Evolutionary conservation across 2,797 vertebrate genomes (phyloP).

Genomic region (Enteromius argenteus): DNA sequence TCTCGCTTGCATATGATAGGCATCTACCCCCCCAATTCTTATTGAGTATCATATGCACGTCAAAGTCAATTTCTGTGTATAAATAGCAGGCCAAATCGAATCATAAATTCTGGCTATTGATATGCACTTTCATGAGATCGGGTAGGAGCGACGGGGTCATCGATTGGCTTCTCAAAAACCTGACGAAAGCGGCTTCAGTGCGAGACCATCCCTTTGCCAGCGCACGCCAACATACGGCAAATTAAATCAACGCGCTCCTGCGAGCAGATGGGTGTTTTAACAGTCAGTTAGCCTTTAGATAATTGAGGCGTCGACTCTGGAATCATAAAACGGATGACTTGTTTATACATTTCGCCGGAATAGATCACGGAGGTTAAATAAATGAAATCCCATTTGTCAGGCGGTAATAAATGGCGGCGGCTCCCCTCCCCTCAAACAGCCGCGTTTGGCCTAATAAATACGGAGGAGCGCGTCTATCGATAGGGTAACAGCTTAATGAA

Average conservation of each 20-base stretch:
- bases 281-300: slow-evolving; percentile 99
- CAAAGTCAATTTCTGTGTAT: no score
- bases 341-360: slow-evolving; percentile 99
- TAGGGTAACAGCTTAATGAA: slow-evolving; percentile 99
- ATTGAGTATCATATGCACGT: no score
- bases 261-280: slow-evolving; percentile 99
- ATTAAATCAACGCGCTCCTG: slow-evolving; percentile 99
- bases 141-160: slow-evolving; percentile 61
- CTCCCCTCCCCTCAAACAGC: slow-evolving; percentile 82
- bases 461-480: slow-evolving; percentile 92
- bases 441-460: slow-evolving; percentile 99
- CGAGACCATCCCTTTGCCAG: slow-evolving; percentile 65
- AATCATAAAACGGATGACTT: slow-evolving; percentile 99
- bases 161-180: slow-evolving; percentile 79
- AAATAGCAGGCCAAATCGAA: no score
- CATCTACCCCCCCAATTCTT: no score
- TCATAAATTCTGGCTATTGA: no score
- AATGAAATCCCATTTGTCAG: slow-evolving; percentile 99
- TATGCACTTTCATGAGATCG: no score
- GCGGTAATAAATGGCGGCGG: slow-evolving; percentile 94
- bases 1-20: no score
- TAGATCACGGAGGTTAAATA: slow-evolving; percentile 99
- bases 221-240: slow-evolving; percentile 93
- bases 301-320: slow-evolving; percentile 99
- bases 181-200: neutral